phyloP scores from a whole-genome alignment of 2,888 invertebrate species.

The Papilio elwesi region DNA sequence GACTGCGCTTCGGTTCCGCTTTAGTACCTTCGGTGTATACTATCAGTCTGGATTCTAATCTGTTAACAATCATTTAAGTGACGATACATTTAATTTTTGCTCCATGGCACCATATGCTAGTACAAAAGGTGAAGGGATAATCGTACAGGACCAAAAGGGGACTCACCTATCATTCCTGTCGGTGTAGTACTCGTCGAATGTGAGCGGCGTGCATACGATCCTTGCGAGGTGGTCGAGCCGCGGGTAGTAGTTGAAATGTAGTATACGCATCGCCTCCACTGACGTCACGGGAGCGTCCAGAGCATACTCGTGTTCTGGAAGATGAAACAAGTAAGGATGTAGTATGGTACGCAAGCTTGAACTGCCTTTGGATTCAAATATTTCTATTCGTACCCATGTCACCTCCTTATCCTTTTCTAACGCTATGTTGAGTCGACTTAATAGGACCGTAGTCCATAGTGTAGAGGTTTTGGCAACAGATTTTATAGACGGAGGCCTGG shows the following conservation, averaged over 20 bases:
- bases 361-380: no score
- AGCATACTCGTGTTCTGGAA: conserved; percentile 68
- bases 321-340: neutral
- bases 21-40: conserved; percentile 67
- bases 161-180: conserved; percentile 82
- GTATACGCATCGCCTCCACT: conserved; percentile 65
- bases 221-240: conserved; percentile 88
- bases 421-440: no score
- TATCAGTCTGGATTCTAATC: conserved; percentile 67
- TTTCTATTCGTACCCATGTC: no score
- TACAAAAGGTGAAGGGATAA: no score
- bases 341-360: no score
- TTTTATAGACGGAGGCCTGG: no score
- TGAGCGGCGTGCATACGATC: conserved; percentile 80
- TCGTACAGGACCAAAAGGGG: no score
- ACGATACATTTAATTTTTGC: neutral
- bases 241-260: conserved; percentile 81
- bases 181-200: conserved; percentile 84
- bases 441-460: no score
- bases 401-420: no score
- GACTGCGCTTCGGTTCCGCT: conserved; percentile 63
- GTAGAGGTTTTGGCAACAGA: no score
- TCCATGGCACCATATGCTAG: no score
- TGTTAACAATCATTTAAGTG: conserved; percentile 43
- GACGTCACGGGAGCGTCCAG: conserved; percentile 62